A percentile compares a stretch with the other conserved stretches of the same genome.
These are phyloP conservation scores for Mastomys coucha DNA, from an alignment of 2,113 vertebrate genomes.

Conservation along the genomic window DNA sequence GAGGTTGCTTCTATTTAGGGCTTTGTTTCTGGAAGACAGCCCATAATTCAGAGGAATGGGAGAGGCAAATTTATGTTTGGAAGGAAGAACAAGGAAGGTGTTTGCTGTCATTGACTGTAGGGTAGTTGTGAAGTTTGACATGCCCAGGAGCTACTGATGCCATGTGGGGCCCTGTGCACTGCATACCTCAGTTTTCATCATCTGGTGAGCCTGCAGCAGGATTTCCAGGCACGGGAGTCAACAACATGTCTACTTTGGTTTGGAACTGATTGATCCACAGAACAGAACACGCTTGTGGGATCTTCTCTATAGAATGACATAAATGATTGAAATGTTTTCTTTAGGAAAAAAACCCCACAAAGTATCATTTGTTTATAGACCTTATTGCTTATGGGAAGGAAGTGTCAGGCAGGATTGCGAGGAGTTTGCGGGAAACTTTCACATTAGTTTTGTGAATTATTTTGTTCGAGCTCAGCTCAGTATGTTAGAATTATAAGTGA, in stretches of 20 bases:
- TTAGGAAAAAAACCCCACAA: constrained; percentile 75
- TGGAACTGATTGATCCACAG: constrained; percentile 94
- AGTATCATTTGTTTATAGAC: constrained; percentile 86
- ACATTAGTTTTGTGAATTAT: constrained; percentile 52
- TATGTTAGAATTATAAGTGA: constrained; percentile 60
- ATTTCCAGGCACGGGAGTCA: constrained; percentile 93
- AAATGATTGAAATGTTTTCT: constrained; percentile 91
- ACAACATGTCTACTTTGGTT: constrained; percentile 91
- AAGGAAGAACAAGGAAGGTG: constrained; percentile 88
- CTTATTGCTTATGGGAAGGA: constrained; percentile 74
- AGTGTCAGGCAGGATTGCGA: constrained; percentile 66
- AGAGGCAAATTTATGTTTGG: constrained; percentile 87
- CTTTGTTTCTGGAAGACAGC: constrained; percentile 90
- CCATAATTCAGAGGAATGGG: constrained; percentile 84
- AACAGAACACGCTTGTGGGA: constrained; percentile 90
- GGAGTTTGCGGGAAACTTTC: constrained; percentile 72
- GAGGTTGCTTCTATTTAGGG: constrained; percentile 86
- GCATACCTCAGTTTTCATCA: constrained; percentile 93
- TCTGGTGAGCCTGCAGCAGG: constrained; percentile 93
- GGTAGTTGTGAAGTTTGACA: constrained; percentile 91
- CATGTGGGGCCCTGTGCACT: constrained; percentile 89
- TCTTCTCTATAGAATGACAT: constrained; percentile 87
- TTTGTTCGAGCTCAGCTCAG: constrained; percentile 71
- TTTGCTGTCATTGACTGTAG: constrained; percentile 91
- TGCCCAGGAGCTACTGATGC: constrained; percentile 90